Evolutionary conservation across 2,888 invertebrate species (phyloP).

Genomic region (Tanypteryx hageni): DNA sequence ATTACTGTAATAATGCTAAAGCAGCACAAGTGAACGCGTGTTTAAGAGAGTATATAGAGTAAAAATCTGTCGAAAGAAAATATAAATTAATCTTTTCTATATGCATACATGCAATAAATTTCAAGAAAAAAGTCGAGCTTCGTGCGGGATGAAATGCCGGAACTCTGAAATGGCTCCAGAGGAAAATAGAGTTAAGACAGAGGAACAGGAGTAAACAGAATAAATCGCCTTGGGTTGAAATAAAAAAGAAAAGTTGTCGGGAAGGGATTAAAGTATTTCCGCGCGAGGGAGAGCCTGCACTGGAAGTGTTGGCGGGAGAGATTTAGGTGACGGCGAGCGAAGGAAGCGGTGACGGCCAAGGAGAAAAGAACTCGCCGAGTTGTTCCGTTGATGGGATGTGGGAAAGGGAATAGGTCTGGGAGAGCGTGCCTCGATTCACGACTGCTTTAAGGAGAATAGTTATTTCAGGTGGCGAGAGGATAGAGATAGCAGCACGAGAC

Average conservation of each 20-base stretch:
- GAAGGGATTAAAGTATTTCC: conserved; percentile 30
- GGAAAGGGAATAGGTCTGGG: neutral
- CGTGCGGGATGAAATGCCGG: neutral
- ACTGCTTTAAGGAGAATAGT: neutral
- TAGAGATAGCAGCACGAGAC: neutral
- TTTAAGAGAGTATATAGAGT: too few species aligned
- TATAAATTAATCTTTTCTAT: too few species aligned
- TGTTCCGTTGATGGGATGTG: neutral
- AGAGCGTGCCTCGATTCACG: neutral
- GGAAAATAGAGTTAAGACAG: neutral
- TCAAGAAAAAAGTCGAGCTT: too few species aligned
- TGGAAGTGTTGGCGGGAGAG: neutral
- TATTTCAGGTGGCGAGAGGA: neutral
- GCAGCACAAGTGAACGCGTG: too few species aligned
- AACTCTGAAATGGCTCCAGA: neutral
- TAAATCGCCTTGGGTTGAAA: neutral
- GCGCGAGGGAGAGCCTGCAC: too few species aligned
- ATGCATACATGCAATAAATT: too few species aligned
- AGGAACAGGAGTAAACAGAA: conserved; percentile 7
- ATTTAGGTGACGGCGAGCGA: neutral
- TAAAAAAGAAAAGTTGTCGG: conserved; percentile 1
- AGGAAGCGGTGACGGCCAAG: neutral
- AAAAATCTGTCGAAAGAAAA: too few species aligned
- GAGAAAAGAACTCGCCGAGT: neutral
- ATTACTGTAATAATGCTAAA: too few species aligned